Evolutionary conservation across 2,888 invertebrate species (phyloP), one percentile per base, ranked within the genome.

Genomic region (Cryptophagus acutangulus): DNA sequence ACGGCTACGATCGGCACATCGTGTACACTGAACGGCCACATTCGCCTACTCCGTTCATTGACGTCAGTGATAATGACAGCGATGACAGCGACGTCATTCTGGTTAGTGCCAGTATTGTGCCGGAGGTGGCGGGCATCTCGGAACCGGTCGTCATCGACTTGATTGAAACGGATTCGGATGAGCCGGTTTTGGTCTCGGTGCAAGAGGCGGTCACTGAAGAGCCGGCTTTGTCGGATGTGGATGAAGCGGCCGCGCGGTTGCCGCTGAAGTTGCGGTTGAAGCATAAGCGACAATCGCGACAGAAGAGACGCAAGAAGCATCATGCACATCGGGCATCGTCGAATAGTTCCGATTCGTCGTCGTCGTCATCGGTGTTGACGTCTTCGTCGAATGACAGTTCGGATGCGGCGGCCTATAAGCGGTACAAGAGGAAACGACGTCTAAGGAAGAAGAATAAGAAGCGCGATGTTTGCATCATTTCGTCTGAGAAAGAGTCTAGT

Each of bases 1-100:
- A 81, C 38, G 87, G 85, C n/a, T 87, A 87, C 59, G 87, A 87
- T 63, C 74, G 82, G 14, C 74, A 79, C 52, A 80, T 83, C 14
- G 77, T 78, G 47, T 87, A 86, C 63, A 75, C 77, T 0, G 75
- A 61, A 29, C 43, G 59, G 39, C 56, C 50, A 4, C 42, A 40
- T 5, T 52, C 50, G 12, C 48, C 51, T 13, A 39, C 48, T 4
- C 52, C 51, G 5, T 49, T 39, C 30, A 54, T 57, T 40, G 49
- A 57, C 33, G 52, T 62, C 29, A 59, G 62, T 2, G 66, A 65
- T 37, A 58, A 59, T 37, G 62, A 63, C 17, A 58, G 62, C 26
- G 17, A 37, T 17, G 65, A 67, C 33, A 68, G 67, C 47, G 69
- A 69, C 43, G 66, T 69, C 3, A 57, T 64, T 26, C 51, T 68